Percentiles rank a stretch among this genome's conserved stretches.
Conservation (phyloP, 2,113 vertebrate species). For the Istiophorus platypterus region DNA sequence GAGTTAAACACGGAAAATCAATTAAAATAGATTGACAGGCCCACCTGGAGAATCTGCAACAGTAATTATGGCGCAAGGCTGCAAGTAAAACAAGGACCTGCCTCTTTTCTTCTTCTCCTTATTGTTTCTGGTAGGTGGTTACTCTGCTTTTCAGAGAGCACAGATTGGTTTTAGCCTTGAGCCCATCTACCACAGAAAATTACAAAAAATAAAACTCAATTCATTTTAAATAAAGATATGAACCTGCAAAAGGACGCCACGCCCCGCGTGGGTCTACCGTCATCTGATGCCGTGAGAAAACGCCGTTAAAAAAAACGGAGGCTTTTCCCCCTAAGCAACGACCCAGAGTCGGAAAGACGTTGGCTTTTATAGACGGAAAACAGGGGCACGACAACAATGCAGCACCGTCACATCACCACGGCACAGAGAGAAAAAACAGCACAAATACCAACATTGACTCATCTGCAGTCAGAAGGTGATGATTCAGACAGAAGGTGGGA, state of each 20-base stretch:
- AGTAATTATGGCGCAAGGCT: slow-evolving; percentile 15
- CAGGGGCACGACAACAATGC: slow-evolving; percentile 38
- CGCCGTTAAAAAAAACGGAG: neutral
- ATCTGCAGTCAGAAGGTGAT: slow-evolving; percentile 39
- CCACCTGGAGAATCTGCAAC: slow-evolving; percentile 24
- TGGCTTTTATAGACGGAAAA: slow-evolving; percentile 28
- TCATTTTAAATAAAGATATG: neutral
- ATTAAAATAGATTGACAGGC: slow-evolving; percentile 8
- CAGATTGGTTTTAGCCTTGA: slow-evolving; percentile 52
- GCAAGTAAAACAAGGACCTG: slow-evolving; percentile 13
- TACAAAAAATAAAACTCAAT: neutral
- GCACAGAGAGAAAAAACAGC: slow-evolving; percentile 11
- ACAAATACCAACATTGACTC: slow-evolving; percentile 21
- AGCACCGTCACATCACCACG: slow-evolving; percentile 1
- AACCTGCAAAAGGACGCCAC: neutral
- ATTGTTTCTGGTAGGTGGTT: slow-evolving; percentile 3
- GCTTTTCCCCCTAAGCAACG: slow-evolving; percentile 1
- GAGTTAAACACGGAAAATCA: slow-evolving; percentile 31
- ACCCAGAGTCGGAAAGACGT: slow-evolving; percentile 32
- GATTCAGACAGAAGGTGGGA: slow-evolving; percentile 1
- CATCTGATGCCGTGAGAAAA: slow-evolving; percentile 22
- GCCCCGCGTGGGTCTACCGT: slow-evolving; percentile 15
- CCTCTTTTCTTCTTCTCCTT: slow-evolving; percentile 16
- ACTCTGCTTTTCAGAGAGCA: slow-evolving; percentile 18
- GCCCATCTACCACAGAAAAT: slow-evolving; percentile 46